These are phyloP conservation scores for Holothuria scabra DNA, from an alignment of 53 echinoderm and acorn worm genomes.

Conservation along the genomic window DNA sequence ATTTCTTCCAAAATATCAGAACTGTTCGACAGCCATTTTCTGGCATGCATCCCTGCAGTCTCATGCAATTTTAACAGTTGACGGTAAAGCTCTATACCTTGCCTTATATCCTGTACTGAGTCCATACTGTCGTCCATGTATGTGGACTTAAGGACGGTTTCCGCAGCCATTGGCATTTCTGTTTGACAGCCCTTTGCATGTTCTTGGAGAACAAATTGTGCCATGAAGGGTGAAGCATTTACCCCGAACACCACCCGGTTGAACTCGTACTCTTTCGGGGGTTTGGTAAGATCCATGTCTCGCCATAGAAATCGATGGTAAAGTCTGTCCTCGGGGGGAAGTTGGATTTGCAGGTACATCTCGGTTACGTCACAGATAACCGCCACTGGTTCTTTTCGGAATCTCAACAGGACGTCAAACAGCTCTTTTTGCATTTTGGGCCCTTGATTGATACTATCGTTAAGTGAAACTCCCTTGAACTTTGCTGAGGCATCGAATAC, in stretches of 20 bases:
- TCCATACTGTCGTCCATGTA: constrained; percentile 56
- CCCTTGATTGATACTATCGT: constrained; percentile 21
- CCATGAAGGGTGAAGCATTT: constrained; percentile 47
- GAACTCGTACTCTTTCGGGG: constrained; percentile 40
- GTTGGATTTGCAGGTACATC: constrained; percentile 12
- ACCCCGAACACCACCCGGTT: constrained; percentile 41
- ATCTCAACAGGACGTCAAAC: constrained; percentile 23
- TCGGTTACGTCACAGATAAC: constrained; percentile 35
- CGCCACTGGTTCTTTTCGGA: constrained; percentile 30
- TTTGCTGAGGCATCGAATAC: constrained; percentile 36
- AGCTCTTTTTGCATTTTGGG: constrained; percentile 50
- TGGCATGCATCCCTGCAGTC: constrained; percentile 17
- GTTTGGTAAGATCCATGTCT: background rate
- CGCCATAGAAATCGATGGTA: background rate
- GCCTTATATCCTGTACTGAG: background rate
- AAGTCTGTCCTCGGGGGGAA: background rate
- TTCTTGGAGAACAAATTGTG: constrained; percentile 37
- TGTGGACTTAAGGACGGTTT: constrained; percentile 34
- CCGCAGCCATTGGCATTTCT: constrained; percentile 29
- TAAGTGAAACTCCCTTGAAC: constrained; percentile 15
- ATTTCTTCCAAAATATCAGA: constrained; percentile 19
- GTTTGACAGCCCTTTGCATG: constrained; percentile 10
- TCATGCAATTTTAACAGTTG: constrained; percentile 17
- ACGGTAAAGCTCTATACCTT: background rate
- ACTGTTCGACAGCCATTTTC: constrained; percentile 24